Percentiles rank a stretch among this genome's conserved stretches.
Conservation (phyloP, 2,888 invertebrate species). For the Ditula angustiorana region DNA sequence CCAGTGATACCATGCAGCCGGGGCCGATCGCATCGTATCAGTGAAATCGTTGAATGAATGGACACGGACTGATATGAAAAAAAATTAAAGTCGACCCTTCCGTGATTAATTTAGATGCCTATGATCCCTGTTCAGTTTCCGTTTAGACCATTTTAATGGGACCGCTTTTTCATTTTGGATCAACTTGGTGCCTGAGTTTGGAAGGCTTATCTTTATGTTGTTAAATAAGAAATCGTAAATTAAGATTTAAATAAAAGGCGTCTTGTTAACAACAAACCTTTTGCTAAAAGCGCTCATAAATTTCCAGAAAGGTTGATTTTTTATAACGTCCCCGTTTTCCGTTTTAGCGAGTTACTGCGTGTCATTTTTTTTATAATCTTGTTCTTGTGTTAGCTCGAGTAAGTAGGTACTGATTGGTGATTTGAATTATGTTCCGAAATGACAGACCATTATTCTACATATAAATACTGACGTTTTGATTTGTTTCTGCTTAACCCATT, state of each 20-base stretch:
- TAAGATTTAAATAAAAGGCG: conserved; percentile 80
- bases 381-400: conserved; percentile 7
- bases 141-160: conserved; percentile 49
- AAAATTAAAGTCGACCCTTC: conserved; percentile 34
- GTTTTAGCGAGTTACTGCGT: conserved; percentile 60
- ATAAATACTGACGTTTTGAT: too few relatives aligned
- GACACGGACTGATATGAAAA: conserved; percentile 30
- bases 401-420: background rate
- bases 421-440: background rate
- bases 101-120: conserved; percentile 39
- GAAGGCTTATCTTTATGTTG: conserved; percentile 71
- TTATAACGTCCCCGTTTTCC: conserved; percentile 48
- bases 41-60: conserved; percentile 34
- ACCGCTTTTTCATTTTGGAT: conserved; percentile 47
- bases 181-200: conserved; percentile 57
- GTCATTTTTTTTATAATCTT: conserved; percentile 26
- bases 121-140: conserved; percentile 44
- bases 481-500: too few relatives aligned
- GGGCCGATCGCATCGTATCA: conserved; percentile 31
- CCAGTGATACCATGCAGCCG: conserved; percentile 5
- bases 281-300: conserved; percentile 81
- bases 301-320: conserved; percentile 61
- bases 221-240: conserved; percentile 75
- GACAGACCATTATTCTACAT: too few relatives aligned
- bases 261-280: conserved; percentile 82